Evolutionary conservation across 2,113 vertebrate species (phyloP), one percentile per base, ranked within the genome.

Genomic region (Eptesicus fuscus): DNA sequence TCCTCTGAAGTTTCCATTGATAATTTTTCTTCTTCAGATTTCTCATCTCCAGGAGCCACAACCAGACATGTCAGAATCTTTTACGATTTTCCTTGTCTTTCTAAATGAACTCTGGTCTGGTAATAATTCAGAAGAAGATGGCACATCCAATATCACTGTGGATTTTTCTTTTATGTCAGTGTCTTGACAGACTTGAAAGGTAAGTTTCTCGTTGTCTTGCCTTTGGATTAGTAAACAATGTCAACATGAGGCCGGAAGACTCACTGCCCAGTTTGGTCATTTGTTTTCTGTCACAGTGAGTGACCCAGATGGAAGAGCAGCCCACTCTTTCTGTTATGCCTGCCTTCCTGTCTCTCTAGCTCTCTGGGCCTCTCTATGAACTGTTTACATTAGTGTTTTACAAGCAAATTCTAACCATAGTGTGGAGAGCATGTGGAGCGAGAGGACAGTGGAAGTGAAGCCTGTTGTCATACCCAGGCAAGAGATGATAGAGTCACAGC

Each of bases 251-350:
- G 35, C 12, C 5, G 30, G 74, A 85, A 82, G 70, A 74, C 35
- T 78, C 61, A 28, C 28, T 88, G 76, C 4, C 32, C 14, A 35
- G 51, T 67, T 69, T 74, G 44, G n/a, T 69, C 47, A n/a, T 69
- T 82, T 69, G 49, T 40, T 95, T 93, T 80, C 74, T 83, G 88
- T 63, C 28, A 86, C 23, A 56, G 49, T 23, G 51, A 90, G 90
- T 87, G 69, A 79, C 10, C 49, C 20, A 14, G 13, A 49, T 93
- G 74, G 56, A 84, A 49, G 74, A n/a, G 22, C 23, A 65, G 28
- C 25, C n/a, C 10, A 67, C 5, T 32, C 3, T 83, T 91, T 83
- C 37, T 76, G 13, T 35, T 74, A n/a, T 17, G 73, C 25, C 28
- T 89, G 16, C 28, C 42, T 67, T 85, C n/a, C 53, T 65, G 11